These are phyloP conservation scores for Oegoconia quadripuncta DNA, from an alignment of 2,888 invertebrate species.

Conservation along the genomic window DNA sequence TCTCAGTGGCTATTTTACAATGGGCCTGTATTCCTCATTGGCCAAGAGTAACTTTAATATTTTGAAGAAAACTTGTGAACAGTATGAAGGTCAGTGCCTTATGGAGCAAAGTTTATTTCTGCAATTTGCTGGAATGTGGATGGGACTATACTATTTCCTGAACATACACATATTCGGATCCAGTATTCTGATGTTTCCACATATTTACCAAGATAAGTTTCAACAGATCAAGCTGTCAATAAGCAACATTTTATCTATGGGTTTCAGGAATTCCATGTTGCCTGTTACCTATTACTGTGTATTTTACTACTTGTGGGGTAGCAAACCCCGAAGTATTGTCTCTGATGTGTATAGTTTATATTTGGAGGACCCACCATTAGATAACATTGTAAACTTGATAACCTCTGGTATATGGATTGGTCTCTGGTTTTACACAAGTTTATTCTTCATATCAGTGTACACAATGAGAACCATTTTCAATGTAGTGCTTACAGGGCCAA, in stretches of 20 bases:
- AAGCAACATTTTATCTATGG: constrained; percentile 75
- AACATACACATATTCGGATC: constrained; percentile 76
- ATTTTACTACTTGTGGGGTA: constrained; percentile 82
- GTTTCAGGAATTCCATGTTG: constrained; percentile 78
- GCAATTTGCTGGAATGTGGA: constrained; percentile 83
- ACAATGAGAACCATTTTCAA: constrained; percentile 85
- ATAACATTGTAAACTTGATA: constrained; percentile 66
- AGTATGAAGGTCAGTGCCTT: constrained; percentile 76
- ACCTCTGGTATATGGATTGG: constrained; percentile 78
- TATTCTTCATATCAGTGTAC: constrained; percentile 84
- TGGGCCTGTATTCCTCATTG: constrained; percentile 84
- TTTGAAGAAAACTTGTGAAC: constrained; percentile 65
- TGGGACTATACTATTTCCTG: constrained; percentile 79
- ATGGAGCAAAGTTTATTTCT: constrained; percentile 84
- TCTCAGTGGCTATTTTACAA: constrained; percentile 82
- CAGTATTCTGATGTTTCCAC: constrained; percentile 81
- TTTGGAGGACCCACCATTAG: constrained; percentile 72
- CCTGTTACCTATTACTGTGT: constrained; percentile 81
- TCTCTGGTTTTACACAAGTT: constrained; percentile 83
- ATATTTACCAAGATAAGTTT: constrained; percentile 85
- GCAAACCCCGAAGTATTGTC: constrained; percentile 69
- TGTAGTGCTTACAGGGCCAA: constrained; percentile 84
- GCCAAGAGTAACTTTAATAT: constrained; percentile 79
- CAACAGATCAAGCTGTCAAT: constrained; percentile 82
- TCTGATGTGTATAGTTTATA: constrained; percentile 75